phyloP scores from a whole-genome alignment of 2,113 vertebrate genomes.

The Polyodon spathula region DNA sequence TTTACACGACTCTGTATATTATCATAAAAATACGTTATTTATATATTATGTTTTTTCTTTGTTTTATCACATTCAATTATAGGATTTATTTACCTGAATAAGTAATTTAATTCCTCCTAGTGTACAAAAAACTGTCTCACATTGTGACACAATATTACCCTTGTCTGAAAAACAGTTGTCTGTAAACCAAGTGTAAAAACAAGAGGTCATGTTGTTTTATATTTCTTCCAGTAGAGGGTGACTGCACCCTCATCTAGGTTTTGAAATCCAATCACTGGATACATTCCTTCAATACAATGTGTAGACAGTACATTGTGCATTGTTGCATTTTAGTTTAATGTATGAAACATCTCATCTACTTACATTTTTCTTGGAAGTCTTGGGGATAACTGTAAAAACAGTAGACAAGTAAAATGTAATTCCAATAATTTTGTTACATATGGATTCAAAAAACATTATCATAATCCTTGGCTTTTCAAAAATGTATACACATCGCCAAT shows the following conservation, averaged over 20 bases:
- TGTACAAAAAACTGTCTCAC: neutral
- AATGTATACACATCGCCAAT: neutral
- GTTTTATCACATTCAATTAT: neutral
- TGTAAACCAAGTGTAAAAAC: neutral
- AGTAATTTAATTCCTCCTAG: neutral
- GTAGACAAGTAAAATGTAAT: conserved; percentile 4
- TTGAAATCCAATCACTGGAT: neutral
- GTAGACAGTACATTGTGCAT: neutral
- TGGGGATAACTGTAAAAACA: conserved; percentile 60
- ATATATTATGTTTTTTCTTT: neutral
- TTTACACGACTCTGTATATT: neutral
- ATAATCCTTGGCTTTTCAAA: neutral
- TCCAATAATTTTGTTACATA: neutral
- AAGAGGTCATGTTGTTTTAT: neutral
- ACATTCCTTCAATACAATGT: neutral
- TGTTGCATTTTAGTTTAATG: neutral
- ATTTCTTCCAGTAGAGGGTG: conserved; percentile 3
- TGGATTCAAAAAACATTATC: neutral
- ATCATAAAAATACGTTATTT: neutral
- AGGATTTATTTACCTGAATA: neutral
- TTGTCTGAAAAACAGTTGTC: neutral
- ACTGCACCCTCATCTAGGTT: neutral
- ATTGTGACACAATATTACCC: neutral
- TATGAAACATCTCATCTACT: conserved; percentile 25
- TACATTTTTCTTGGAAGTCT: conserved; percentile 78